These are phyloP conservation scores for Actenoides hombroni DNA, from an alignment of 2,113 vertebrate species.

Conservation along the genomic window DNA sequence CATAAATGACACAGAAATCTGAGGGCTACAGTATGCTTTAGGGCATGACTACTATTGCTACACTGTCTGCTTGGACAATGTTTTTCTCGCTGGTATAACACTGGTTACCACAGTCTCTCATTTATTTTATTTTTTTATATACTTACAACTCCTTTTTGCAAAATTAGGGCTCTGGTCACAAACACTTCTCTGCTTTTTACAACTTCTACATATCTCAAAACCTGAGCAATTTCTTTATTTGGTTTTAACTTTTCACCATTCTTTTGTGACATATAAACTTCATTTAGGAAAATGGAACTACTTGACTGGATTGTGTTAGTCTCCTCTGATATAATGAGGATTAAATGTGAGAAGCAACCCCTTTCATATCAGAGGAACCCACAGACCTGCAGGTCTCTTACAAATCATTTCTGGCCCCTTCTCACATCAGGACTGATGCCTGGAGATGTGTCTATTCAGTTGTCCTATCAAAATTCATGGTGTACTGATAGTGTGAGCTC, in stretches of 20 bases:
- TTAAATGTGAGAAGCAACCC: not conserved
- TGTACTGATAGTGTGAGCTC: rapidly evolving
- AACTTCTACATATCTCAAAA: not conserved
- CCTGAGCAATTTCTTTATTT: not conserved
- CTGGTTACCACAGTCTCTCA: not conserved
- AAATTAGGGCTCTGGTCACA: not conserved
- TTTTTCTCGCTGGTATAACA: not conserved
- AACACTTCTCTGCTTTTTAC: not conserved
- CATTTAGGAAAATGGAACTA: not conserved
- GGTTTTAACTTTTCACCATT: not conserved
- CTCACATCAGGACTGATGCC: not conserved
- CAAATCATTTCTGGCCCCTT: not conserved
- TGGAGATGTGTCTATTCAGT: not conserved
- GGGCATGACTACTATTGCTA: not conserved
- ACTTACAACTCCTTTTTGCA: not conserved
- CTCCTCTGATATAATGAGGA: not conserved
- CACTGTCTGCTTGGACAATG: not conserved
- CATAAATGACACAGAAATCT: not conserved
- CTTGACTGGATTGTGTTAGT: not conserved
- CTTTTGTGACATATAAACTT: not conserved
- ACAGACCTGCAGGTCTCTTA: not conserved
- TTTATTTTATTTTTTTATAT: not conserved
- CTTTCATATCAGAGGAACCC: not conserved
- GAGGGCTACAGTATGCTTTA: not conserved
- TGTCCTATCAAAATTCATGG: not conserved